A percentile compares a stretch with the other conserved stretches of the same genome.
phyloP scores from a whole-genome alignment of 2,797 vertebrate species.

The Semotilus atromaculatus region DNA sequence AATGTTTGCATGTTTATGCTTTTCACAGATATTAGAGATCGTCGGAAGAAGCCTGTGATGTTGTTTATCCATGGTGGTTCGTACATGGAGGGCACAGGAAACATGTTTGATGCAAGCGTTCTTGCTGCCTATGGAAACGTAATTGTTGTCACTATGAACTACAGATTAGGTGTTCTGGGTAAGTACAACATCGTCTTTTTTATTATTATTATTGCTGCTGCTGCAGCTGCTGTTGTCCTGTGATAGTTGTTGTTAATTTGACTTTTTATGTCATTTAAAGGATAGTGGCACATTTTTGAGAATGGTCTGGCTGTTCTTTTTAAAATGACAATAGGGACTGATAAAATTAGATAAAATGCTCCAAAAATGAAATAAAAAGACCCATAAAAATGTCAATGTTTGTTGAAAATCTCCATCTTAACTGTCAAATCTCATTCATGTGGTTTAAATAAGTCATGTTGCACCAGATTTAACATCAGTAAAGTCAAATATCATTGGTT shows the following conservation, averaged over 20 bases:
- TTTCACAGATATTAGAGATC: constrained; percentile 89
- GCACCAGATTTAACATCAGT: neutral
- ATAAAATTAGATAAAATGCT: neutral
- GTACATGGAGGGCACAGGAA: constrained; percentile 96
- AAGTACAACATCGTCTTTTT: constrained; percentile 70
- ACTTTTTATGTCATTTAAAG: neutral
- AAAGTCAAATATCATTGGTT: neutral
- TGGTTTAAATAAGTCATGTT: neutral
- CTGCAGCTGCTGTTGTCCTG: neutral
- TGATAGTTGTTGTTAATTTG: neutral
- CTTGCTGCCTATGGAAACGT: constrained; percentile 94
- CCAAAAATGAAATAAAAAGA: neutral
- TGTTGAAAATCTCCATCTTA: neutral
- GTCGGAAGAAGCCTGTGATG: constrained; percentile 95
- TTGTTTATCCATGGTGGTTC: constrained; percentile 96
- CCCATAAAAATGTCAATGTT: neutral
- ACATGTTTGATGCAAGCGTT: constrained; percentile 95
- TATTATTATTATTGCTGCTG: neutral
- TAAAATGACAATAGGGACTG: neutral
- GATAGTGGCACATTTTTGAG: neutral
- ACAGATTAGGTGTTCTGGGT: constrained; percentile 95
- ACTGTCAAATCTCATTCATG: neutral
- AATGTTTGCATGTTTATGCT: constrained; percentile 53
- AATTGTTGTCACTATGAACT: constrained; percentile 95
- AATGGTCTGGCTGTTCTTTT: neutral